phyloP scores from a whole-genome alignment of 2,797 vertebrate genomes.

The Acipenser transmontanus region DNA sequence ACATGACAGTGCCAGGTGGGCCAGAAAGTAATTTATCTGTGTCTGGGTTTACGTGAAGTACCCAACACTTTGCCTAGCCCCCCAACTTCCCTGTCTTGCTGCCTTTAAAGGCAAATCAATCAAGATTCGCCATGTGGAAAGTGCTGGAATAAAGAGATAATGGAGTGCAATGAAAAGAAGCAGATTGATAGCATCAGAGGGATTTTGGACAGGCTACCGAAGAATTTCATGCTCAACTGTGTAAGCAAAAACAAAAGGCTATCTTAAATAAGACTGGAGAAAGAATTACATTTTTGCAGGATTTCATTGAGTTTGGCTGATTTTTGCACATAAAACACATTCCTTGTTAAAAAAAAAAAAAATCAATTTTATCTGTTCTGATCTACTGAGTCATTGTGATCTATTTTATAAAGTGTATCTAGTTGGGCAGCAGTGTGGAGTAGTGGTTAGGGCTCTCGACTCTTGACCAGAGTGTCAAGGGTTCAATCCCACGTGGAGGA shows the following conservation, averaged over 20 bases:
- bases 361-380: no score
- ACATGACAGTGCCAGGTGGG: constrained; percentile 20
- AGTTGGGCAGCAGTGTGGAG: no score
- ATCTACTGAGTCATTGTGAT: no score
- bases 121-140: constrained; percentile 57
- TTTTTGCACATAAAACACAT: no score
- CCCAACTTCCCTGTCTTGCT: constrained; percentile 52
- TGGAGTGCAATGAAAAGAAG: constrained; percentile 56
- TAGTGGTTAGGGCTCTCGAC: no score
- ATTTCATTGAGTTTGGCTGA: no score
- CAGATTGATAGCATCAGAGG: constrained; percentile 52
- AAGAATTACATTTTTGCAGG: constrained; percentile 14
- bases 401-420: no score
- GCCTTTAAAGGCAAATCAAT: constrained; percentile 52
- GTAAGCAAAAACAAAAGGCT: constrained; percentile 25
- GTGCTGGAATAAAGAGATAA: constrained; percentile 58
- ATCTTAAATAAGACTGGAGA: constrained; percentile 38
- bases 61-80: constrained; percentile 50
- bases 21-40: constrained; percentile 43
- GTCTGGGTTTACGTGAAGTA: constrained; percentile 49
- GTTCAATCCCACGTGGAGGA: no score
- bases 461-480: no score
- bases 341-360: no score
- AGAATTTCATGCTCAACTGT: constrained; percentile 30
- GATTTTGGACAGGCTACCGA: constrained; percentile 40